phyloP scores from a whole-genome alignment of 2,113 vertebrate genomes.

The Eurystomus gularis region DNA sequence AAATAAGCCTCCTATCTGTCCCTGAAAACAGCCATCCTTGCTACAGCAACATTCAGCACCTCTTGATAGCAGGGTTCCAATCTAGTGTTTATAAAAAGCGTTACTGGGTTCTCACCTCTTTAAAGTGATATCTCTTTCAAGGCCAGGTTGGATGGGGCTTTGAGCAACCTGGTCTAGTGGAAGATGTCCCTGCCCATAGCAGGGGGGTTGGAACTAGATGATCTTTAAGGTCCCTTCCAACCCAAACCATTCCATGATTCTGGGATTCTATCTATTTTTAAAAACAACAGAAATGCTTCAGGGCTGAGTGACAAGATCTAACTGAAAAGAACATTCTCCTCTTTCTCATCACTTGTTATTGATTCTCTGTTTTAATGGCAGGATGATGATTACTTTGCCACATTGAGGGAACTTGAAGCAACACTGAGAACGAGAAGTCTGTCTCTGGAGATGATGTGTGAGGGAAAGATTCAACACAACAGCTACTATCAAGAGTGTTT shows the following conservation, averaged over 20 bases:
- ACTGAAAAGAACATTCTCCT: not conserved
- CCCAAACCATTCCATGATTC: not conserved
- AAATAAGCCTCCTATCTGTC: not conserved
- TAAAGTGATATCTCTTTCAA: not conserved
- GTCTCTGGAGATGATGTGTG: conserved; percentile 76
- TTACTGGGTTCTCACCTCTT: not conserved
- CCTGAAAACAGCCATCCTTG: not conserved
- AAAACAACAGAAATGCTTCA: not conserved
- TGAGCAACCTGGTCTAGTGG: not conserved
- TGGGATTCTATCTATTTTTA: not conserved
- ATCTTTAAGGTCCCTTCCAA: not conserved
- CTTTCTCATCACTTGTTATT: not conserved
- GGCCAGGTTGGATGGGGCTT: not conserved
- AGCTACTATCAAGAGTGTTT: conserved; percentile 89
- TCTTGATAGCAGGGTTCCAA: not conserved
- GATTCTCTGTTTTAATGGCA: conserved; percentile 56
- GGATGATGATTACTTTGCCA: conserved; percentile 89
- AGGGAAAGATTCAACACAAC: conserved; percentile 76
- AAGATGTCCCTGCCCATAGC: not conserved
- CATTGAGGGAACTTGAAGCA: conserved; percentile 87
- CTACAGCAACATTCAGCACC: not conserved
- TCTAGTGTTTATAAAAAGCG: not conserved
- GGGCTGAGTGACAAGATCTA: not conserved
- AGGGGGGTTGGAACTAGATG: not conserved
- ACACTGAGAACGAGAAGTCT: conserved; percentile 77